Percentiles rank a stretch among this genome's conserved stretches.
Evolutionary conservation across 2,797 vertebrate genomes (phyloP).

Genomic region (Mus spretus): DNA sequence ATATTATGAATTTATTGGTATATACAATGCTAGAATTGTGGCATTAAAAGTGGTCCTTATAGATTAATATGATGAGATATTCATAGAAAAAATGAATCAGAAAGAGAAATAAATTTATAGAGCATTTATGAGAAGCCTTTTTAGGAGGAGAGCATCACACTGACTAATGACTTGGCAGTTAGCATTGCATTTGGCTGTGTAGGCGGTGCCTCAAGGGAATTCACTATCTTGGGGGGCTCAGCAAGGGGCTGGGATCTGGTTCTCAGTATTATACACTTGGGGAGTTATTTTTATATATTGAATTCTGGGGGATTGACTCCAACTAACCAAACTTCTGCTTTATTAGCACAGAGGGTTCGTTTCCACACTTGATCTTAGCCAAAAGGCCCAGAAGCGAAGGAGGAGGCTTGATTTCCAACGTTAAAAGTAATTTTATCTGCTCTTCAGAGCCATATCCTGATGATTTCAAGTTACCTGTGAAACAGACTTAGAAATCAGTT

Average conservation of each 20-base stretch:
- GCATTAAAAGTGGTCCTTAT: background rate
- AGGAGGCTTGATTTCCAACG: conserved; percentile 52
- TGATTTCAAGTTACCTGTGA: conserved; percentile 48
- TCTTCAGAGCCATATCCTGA: background rate
- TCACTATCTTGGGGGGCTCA: conserved; percentile 20
- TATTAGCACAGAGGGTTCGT: conserved; percentile 45
- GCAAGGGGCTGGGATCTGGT: background rate
- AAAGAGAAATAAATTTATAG: conserved; percentile 1
- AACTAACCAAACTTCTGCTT: conserved; percentile 52
- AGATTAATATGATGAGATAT: conserved; percentile 14
- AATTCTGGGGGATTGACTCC: conserved; percentile 15
- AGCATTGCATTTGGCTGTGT: background rate
- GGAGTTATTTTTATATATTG: conserved; percentile 62
- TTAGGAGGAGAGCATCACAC: conserved; percentile 3
- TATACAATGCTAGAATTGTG: background rate
- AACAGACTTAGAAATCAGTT: conserved; percentile 57
- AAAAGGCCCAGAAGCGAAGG: too few relatives aligned
- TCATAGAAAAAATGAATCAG: conserved; percentile 51
- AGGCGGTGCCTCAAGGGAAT: background rate
- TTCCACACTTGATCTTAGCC: background rate
- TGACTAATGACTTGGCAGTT: conserved; percentile 45
- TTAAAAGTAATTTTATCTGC: conserved; percentile 60
- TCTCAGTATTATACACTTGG: conserved; percentile 19
- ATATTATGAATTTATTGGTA: conserved; percentile 11
- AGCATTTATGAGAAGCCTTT: conserved; percentile 31